phyloP scores from a whole-genome alignment of 2,797 vertebrate genomes.

The Muscicapa comitata region DNA sequence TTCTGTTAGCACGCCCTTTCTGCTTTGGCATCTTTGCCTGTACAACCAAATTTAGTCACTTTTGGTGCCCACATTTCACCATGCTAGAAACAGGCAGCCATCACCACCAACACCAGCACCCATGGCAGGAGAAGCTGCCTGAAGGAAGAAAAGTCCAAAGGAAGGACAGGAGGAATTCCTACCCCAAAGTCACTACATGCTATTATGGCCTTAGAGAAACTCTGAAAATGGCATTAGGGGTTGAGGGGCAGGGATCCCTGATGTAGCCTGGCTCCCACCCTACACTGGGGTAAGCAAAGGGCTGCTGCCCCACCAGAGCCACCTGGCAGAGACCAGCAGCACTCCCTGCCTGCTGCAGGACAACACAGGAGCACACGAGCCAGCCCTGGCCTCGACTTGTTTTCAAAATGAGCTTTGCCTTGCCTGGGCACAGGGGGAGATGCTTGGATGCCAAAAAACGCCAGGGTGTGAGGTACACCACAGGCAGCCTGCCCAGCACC shows the following conservation, averaged over 20 bases:
- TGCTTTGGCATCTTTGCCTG: neutral
- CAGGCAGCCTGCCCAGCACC: neutral
- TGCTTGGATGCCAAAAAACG: neutral
- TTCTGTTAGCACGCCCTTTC: neutral
- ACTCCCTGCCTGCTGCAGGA: neutral
- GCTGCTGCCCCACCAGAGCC: neutral
- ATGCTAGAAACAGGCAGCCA: accelerated
- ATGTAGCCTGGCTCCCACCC: neutral
- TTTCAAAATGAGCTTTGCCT: neutral
- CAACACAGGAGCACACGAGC: accelerated
- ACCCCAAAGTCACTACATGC: neutral
- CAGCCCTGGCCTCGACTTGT: neutral
- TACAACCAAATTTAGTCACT: neutral
- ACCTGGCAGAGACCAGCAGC: neutral
- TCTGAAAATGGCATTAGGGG: neutral
- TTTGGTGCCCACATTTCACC: neutral
- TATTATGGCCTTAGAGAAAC: neutral
- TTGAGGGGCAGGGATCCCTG: accelerated
- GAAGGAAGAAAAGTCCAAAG: neutral
- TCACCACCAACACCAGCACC: neutral
- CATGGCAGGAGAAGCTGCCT: accelerated
- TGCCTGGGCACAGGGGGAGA: accelerated
- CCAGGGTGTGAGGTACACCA: neutral
- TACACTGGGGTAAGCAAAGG: accelerated
- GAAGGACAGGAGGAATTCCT: neutral